Percentiles rank a stretch among this genome's conserved stretches.
These are phyloP conservation scores for Phyto melanocephala DNA, from an alignment of 2,888 invertebrate genomes.

Conservation along the genomic window DNA sequence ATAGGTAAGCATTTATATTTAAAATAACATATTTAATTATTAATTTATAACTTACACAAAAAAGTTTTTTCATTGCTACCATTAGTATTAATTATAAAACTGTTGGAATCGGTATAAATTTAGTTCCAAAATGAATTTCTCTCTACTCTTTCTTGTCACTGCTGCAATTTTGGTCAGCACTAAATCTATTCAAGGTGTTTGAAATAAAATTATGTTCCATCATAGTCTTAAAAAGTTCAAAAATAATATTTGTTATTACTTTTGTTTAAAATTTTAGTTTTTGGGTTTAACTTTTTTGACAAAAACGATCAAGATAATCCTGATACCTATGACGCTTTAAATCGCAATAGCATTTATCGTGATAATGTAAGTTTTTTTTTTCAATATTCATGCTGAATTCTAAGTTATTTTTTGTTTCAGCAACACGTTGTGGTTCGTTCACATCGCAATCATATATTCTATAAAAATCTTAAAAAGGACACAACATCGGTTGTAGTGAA, in stretches of 20 bases:
- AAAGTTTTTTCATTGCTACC: not conserved
- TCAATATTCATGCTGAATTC: not conserved
- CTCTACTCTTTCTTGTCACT: slow-evolving; percentile 4
- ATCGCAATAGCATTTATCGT: slow-evolving; percentile 26
- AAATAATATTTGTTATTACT: not conserved
- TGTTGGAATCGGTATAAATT: not conserved
- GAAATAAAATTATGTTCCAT: not conserved
- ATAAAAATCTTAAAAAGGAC: slow-evolving; percentile 22
- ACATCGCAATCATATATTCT: not conserved
- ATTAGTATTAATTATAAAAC: not conserved
- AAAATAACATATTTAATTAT: too few relatives aligned
- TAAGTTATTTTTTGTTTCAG: not conserved
- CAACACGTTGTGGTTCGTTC: not conserved
- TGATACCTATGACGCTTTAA: not conserved
- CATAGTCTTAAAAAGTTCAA: too few relatives aligned
- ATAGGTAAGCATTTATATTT: too few relatives aligned
- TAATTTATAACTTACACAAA: not conserved
- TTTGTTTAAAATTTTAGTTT: not conserved
- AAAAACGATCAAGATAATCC: not conserved
- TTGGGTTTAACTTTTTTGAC: not conserved
- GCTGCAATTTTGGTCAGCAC: not conserved
- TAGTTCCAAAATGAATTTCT: slow-evolving; percentile 10
- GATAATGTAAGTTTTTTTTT: slow-evolving; percentile 28
- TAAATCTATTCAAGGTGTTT: not conserved
- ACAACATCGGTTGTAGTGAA: not conserved